These are phyloP conservation scores for Metaphire vulgaris DNA, from an alignment of 1,140 invertebrate species.

Conservation along the genomic window DNA sequence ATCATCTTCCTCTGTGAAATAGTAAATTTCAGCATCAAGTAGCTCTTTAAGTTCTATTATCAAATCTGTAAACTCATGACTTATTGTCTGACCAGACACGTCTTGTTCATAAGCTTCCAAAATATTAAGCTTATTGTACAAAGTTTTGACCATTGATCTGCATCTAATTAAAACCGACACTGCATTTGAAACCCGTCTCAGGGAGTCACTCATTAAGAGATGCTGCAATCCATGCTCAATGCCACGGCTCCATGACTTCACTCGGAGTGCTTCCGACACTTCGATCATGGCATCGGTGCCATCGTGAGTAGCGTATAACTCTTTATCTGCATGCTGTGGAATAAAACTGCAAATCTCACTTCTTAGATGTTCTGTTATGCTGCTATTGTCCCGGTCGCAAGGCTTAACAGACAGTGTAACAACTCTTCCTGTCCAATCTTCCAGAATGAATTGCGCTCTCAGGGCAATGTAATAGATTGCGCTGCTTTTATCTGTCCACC, in stretches of 20 bases:
- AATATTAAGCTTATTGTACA: background rate
- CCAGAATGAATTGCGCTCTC: background rate
- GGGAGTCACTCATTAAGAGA: background rate
- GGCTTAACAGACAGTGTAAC: background rate
- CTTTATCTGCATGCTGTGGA: background rate
- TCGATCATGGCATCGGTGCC: background rate
- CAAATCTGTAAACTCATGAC: background rate
- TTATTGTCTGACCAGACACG: background rate
- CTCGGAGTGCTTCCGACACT: background rate
- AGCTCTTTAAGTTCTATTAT: background rate
- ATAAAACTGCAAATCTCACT: background rate
- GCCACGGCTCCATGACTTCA: background rate
- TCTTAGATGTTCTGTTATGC: background rate
- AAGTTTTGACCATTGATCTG: background rate
- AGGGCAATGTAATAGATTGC: background rate
- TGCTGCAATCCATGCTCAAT: background rate
- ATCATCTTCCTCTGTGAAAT: background rate
- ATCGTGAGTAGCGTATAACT: background rate
- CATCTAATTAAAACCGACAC: background rate
- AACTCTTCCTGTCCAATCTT: background rate
- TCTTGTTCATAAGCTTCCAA: background rate
- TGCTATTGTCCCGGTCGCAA: background rate
- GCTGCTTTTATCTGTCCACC: background rate
- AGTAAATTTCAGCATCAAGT: background rate
- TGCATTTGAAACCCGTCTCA: background rate